Evolutionary conservation across 1,140 invertebrate species (phyloP).

Genomic region (Conus ventricosus): DNA sequence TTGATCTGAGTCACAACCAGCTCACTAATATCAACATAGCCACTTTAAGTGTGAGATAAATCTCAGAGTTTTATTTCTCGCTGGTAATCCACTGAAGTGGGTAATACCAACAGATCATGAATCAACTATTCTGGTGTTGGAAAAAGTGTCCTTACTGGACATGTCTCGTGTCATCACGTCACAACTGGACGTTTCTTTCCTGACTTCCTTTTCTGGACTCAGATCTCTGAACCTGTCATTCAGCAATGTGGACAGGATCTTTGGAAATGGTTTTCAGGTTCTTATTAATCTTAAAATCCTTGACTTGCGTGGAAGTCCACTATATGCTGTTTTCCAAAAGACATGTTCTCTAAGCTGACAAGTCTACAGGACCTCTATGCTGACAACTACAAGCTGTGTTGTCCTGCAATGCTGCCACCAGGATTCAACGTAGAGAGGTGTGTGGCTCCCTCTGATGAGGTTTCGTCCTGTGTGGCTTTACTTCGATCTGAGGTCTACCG

Average conservation of each 20-base stretch:
- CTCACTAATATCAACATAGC: no score
- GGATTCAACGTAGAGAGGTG: neutral
- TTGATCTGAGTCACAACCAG: neutral
- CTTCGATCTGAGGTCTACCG: neutral
- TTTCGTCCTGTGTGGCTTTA: neutral
- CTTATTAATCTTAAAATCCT: neutral
- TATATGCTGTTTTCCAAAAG: neutral
- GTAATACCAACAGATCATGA: no score
- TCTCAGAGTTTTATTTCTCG: no score
- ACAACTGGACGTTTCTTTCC: neutral
- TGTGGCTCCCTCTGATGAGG: neutral
- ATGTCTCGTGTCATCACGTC: neutral
- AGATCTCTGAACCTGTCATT: neutral
- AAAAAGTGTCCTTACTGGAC: neutral
- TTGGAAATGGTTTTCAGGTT: neutral
- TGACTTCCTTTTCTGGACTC: neutral
- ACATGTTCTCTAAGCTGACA: neutral
- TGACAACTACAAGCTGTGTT: slow-evolving; percentile 16
- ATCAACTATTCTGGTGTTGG: no score
- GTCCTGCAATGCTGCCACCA: neutral
- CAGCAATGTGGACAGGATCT: neutral
- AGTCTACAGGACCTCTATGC: neutral
- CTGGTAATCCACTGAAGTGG: no score
- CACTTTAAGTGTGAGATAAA: no score
- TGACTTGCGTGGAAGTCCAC: neutral